A percentile compares a stretch with the other conserved stretches of the same genome.
Evolutionary conservation across 2,888 invertebrate genomes (phyloP).

Genomic region (Ichneumoninae sp.): DNA sequence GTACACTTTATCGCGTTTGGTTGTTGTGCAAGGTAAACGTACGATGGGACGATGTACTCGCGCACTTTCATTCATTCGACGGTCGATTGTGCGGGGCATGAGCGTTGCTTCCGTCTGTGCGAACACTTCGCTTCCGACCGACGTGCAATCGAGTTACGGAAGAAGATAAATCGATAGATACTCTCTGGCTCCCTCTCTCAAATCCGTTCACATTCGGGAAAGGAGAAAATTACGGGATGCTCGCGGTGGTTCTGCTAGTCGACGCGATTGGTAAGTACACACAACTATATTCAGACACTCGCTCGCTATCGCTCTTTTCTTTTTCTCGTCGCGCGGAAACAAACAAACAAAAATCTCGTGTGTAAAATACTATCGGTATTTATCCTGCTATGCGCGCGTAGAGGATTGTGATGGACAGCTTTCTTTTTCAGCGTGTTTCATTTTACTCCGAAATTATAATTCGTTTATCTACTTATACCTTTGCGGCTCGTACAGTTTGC

Average conservation of each 20-base stretch:
- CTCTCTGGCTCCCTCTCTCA: not conserved
- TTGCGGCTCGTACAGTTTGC: not conserved
- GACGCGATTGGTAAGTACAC: slow-evolving; percentile 17
- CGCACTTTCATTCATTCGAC: slow-evolving; percentile 46
- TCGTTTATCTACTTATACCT: slow-evolving; percentile 16
- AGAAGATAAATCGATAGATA: slow-evolving; percentile 34
- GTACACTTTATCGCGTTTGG: slow-evolving; percentile 49
- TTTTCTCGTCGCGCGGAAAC: not conserved
- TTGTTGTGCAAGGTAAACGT: slow-evolving; percentile 49
- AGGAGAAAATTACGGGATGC: not conserved
- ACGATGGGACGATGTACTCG: slow-evolving; percentile 18
- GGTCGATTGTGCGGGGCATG: not conserved
- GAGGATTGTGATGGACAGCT: slow-evolving; percentile 7
- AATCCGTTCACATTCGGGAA: not conserved
- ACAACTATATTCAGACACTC: slow-evolving; percentile 6
- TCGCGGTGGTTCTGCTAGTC: slow-evolving; percentile 6
- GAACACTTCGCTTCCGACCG: slow-evolving; percentile 5
- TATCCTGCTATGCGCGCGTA: slow-evolving; percentile 36
- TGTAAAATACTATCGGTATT: slow-evolving; percentile 34
- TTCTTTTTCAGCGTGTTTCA: not conserved
- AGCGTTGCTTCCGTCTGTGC: slow-evolving; percentile 3
- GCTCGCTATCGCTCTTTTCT: slow-evolving; percentile 26
- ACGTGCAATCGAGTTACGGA: not conserved
- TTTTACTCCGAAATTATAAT: not conserved
- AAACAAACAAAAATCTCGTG: slow-evolving; percentile 15